Conservation (phyloP, 1,140 invertebrate species). For the Drosophila lowei region DNA sequence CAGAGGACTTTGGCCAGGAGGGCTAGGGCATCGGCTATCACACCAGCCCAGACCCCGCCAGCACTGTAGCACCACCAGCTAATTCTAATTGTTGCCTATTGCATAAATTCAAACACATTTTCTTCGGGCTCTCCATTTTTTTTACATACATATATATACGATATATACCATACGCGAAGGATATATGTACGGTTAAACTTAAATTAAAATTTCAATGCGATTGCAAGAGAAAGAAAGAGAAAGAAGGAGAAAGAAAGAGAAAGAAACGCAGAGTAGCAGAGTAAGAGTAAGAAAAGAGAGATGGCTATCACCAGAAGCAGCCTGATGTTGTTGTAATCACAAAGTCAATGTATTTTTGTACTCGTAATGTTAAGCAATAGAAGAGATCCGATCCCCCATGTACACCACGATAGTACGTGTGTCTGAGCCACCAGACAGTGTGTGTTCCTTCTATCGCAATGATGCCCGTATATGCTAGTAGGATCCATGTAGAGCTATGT, state of each 20-base stretch:
- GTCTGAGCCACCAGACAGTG: neutral
- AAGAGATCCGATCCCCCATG: conserved; percentile 21
- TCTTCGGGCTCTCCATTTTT: conserved; percentile 37
- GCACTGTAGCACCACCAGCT: conserved; percentile 59
- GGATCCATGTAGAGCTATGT: conserved; percentile 4
- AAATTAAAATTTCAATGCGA: conserved; percentile 34
- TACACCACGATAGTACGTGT: neutral
- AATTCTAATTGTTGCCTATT: conserved; percentile 79
- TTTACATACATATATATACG: conserved; percentile 27
- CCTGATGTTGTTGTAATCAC: conserved; percentile 50
- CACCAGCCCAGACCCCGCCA: conserved; percentile 2
- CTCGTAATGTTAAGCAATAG: conserved; percentile 65
- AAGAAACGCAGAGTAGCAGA: neutral
- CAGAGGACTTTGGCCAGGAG: conserved; percentile 99
- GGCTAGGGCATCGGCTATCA: conserved; percentile 86
- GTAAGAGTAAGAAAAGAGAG: conserved; percentile 2
- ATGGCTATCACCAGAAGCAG: too few species aligned
- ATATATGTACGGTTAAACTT: conserved; percentile 37
- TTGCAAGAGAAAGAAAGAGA: neutral
- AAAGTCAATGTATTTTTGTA: conserved; percentile 77
- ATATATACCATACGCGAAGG: neutral
- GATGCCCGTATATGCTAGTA: conserved; percentile 11
- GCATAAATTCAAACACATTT: conserved; percentile 63
- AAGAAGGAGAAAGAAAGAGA: neutral
- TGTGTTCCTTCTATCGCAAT: conserved; percentile 12